These are phyloP conservation scores for Standfussiana lucernea DNA, from an alignment of 2,888 invertebrate genomes.

Conservation along the genomic window DNA sequence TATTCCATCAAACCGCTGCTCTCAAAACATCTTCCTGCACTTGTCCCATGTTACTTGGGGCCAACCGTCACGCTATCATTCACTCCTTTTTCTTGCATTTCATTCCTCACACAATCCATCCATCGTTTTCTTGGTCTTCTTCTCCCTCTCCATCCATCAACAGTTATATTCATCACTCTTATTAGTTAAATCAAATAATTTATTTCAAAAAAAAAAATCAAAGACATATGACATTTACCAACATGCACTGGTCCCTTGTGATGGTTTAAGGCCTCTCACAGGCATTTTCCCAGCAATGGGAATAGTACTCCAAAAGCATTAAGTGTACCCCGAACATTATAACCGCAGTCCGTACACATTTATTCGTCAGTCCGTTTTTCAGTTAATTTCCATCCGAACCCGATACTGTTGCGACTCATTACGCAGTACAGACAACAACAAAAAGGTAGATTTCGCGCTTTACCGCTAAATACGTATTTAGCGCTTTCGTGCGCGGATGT, in stretches of 20 bases:
- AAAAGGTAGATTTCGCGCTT: conserved; percentile 59
- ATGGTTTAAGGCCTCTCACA: neutral
- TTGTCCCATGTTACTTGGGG: too few relatives aligned
- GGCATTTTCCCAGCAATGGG: neutral
- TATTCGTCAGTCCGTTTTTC: conserved; percentile 29
- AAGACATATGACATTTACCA: neutral
- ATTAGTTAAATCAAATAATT: too few relatives aligned
- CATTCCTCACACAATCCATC: too few relatives aligned
- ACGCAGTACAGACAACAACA: conserved; percentile 57
- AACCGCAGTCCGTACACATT: neutral
- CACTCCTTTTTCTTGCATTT: too few relatives aligned
- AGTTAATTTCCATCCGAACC: conserved; percentile 45
- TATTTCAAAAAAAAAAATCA: too few relatives aligned
- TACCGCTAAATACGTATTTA: conserved; percentile 70
- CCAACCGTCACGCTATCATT: too few relatives aligned
- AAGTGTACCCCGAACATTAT: conserved; percentile 7
- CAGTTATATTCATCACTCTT: too few relatives aligned
- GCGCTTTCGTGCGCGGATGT: conserved; percentile 65
- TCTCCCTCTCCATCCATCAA: too few relatives aligned
- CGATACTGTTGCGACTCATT: conserved; percentile 59
- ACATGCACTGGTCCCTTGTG: neutral
- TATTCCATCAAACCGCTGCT: neutral
- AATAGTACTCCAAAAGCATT: neutral
- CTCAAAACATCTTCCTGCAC: too few relatives aligned
- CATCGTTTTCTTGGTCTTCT: too few relatives aligned